A percentile compares a stretch with the other conserved stretches of the same genome.
These are phyloP conservation scores for Morpho helenor DNA, from an alignment of 2,888 invertebrate species.

Conservation along the genomic window DNA sequence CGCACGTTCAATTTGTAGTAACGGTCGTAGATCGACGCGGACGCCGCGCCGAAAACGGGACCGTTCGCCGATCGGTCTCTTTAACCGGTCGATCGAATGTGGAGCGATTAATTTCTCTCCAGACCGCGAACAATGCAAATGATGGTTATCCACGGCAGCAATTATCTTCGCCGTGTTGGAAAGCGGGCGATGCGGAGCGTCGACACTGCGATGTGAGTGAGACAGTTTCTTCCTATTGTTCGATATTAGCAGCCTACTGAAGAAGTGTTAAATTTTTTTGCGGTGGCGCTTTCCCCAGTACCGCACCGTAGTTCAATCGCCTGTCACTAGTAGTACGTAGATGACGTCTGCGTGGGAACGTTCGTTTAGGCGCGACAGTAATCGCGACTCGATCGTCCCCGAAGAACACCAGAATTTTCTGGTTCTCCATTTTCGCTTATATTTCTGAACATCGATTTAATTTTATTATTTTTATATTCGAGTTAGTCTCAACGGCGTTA, in stretches of 20 bases:
- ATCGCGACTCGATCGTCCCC: neutral
- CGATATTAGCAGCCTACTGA: constrained; percentile 40
- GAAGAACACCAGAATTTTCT: too few relatives aligned
- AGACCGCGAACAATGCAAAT: constrained; percentile 69
- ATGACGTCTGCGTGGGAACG: constrained; percentile 41
- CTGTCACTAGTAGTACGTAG: constrained; percentile 28
- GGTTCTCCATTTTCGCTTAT: neutral
- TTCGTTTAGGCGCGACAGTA: neutral
- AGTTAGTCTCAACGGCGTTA: neutral
- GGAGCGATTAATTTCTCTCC: constrained; percentile 68
- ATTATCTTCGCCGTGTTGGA: constrained; percentile 60
- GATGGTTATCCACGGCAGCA: constrained; percentile 65
- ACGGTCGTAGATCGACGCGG: constrained; percentile 13
- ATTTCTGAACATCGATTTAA: neutral
- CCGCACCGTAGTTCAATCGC: constrained; percentile 24
- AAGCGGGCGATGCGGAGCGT: constrained; percentile 58
- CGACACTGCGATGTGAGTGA: constrained; percentile 55
- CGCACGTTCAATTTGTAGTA: constrained; percentile 18
- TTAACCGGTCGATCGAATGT: constrained; percentile 42
- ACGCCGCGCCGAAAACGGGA: constrained; percentile 20
- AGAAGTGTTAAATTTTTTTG: constrained; percentile 45
- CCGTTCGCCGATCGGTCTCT: constrained; percentile 30
- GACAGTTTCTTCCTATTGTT: constrained; percentile 74
- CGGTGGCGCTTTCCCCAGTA: constrained; percentile 54
- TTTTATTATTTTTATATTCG: neutral